phyloP scores from a whole-genome alignment of 2,797 vertebrate species.

The Chanos chanos region DNA sequence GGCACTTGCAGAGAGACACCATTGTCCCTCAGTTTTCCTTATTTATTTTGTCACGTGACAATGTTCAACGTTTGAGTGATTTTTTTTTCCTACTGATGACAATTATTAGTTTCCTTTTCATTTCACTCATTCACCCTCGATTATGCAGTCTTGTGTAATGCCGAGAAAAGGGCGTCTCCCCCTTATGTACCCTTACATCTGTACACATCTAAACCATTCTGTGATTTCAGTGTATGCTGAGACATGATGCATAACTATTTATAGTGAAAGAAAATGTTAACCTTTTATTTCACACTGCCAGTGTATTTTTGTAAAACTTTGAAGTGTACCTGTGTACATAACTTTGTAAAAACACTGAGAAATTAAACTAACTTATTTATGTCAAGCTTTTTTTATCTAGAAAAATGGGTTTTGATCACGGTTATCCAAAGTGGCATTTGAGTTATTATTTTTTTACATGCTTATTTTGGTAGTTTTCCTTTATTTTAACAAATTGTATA shows the following conservation, averaged over 20 bases:
- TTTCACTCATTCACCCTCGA: slow-evolving; percentile 27
- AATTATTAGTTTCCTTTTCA: slow-evolving; percentile 15
- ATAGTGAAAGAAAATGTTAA: slow-evolving; percentile 52
- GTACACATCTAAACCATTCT: slow-evolving; percentile 57
- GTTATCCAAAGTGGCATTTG: slow-evolving; percentile 94
- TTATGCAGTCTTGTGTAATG: not conserved
- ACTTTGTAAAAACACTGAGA: slow-evolving; percentile 98
- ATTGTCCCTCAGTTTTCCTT: slow-evolving; percentile 12
- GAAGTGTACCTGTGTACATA: slow-evolving; percentile 77
- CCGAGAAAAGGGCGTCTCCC: slow-evolving; percentile 6
- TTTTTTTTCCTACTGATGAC: slow-evolving; percentile 63
- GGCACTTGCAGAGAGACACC: slow-evolving; percentile 42
- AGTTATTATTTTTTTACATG: slow-evolving; percentile 86
- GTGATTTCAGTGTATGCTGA: slow-evolving; percentile 33
- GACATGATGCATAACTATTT: slow-evolving; percentile 52
- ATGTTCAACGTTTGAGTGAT: slow-evolving; percentile 49
- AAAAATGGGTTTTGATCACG: slow-evolving; percentile 76
- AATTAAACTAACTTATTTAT: slow-evolving; percentile 99
- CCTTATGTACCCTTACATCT: too few species aligned
- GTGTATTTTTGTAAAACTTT: slow-evolving; percentile 76
- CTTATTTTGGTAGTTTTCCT: slow-evolving; percentile 74
- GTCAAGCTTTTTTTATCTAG: slow-evolving; percentile 84
- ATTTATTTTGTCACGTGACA: slow-evolving; percentile 42
- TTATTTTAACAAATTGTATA: slow-evolving; percentile 64
- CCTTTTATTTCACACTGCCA: slow-evolving; percentile 66